Percentiles rank a stretch among this genome's conserved stretches.
phyloP scores from a whole-genome alignment of 2,797 vertebrate species.

The Tamandua tetradactyla region DNA sequence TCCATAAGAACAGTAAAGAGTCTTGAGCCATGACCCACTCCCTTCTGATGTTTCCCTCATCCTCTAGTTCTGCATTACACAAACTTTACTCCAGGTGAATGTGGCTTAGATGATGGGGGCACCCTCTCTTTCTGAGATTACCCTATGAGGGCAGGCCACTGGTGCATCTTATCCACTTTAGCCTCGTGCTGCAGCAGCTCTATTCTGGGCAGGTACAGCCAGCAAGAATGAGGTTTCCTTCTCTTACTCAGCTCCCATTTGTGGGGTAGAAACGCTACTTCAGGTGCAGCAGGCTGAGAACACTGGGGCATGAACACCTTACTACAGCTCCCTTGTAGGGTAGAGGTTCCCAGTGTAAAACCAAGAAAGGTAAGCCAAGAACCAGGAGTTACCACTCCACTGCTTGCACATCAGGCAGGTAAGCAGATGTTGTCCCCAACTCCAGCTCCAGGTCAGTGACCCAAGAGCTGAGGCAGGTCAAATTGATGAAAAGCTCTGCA shows the following conservation, averaged over 20 bases:
- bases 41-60: not conserved
- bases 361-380: not conserved
- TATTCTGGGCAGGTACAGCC: not conserved
- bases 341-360: not conserved
- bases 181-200: not conserved
- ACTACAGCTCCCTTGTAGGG: not conserved
- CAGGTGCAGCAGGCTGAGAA: not conserved
- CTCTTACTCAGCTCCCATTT: not conserved
- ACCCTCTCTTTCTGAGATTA: not conserved
- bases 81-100: not conserved
- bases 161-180: not conserved
- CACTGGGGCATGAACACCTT: not conserved
- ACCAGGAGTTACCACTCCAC: not conserved
- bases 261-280: not conserved
- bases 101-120: not conserved
- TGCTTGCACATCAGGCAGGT: not conserved
- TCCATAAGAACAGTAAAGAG: slow-evolving; percentile 3
- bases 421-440: not conserved
- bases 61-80: not conserved
- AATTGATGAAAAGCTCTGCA: not conserved
- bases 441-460: not conserved
- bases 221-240: not conserved
- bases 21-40: not conserved
- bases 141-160: not conserved
- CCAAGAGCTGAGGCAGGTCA: not conserved